phyloP scores from a whole-genome alignment of 2,888 invertebrate species.

The Eristalinus aeneus region DNA sequence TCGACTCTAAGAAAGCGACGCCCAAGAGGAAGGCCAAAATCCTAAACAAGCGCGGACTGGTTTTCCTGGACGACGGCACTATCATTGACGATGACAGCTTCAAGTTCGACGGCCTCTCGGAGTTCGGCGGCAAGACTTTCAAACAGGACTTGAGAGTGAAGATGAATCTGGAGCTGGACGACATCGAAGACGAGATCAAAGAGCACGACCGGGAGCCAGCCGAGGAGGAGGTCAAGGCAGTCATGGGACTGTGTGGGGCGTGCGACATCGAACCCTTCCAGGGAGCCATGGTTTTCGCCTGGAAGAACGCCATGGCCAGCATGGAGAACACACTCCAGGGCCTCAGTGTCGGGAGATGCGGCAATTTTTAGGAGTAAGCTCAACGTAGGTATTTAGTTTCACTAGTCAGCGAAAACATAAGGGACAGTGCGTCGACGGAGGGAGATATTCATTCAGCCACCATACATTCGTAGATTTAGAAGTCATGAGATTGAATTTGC shows the following conservation, averaged over 20 bases:
- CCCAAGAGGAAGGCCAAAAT: constrained; percentile 3
- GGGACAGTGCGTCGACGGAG: background rate
- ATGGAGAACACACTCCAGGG: constrained; percentile 78
- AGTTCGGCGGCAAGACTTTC: constrained; percentile 86
- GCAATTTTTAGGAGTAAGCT: constrained; percentile 76
- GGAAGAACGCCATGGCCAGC: constrained; percentile 83
- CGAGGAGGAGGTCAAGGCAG: constrained; percentile 90
- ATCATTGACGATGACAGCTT: constrained; percentile 82
- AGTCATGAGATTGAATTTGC: constrained; percentile 24
- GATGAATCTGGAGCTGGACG: constrained; percentile 72
- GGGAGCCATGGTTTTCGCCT: constrained; percentile 89
- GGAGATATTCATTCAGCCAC: constrained; percentile 18
- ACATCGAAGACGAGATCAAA: constrained; percentile 80
- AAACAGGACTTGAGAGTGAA: constrained; percentile 82
- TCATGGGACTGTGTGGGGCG: constrained; percentile 89
- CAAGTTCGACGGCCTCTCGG: constrained; percentile 84
- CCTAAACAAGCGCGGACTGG: constrained; percentile 85
- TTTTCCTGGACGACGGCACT: constrained; percentile 85
- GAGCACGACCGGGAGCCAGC: constrained; percentile 90
- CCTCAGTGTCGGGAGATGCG: constrained; percentile 79
- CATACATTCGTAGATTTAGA: background rate
- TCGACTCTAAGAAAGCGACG: background rate
- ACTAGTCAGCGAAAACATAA: constrained; percentile 63
- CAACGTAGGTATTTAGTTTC: constrained; percentile 40
- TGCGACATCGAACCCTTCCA: constrained; percentile 90